A percentile compares a stretch with the other conserved stretches of the same genome.
phyloP scores from a whole-genome alignment of 2,888 invertebrate genomes.

The Rhogogaster chlorosoma region DNA sequence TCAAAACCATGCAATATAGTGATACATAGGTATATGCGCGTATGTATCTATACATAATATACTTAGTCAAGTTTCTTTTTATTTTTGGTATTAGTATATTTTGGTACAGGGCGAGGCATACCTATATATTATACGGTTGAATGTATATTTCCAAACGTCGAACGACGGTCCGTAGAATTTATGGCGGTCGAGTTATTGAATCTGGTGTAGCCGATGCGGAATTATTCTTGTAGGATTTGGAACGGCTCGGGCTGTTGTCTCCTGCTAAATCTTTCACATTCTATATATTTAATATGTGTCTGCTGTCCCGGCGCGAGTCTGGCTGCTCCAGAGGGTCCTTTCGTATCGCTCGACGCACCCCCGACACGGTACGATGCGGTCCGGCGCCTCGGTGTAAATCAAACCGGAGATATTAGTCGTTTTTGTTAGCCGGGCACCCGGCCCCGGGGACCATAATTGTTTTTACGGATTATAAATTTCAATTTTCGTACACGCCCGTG shows the following conservation, averaged over 20 bases:
- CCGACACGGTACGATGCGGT: slow-evolving; percentile 54
- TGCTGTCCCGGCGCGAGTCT: slow-evolving; percentile 52
- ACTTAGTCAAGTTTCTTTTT: not conserved
- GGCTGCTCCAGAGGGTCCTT: slow-evolving; percentile 54
- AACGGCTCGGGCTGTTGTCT: slow-evolving; percentile 63
- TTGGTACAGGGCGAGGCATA: not conserved
- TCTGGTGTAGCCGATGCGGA: slow-evolving; percentile 56
- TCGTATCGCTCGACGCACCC: slow-evolving; percentile 58
- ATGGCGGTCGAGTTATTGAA: slow-evolving; percentile 73
- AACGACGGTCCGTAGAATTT: slow-evolving; percentile 61
- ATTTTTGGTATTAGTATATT: not conserved
- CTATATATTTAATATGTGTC: slow-evolving; percentile 72
- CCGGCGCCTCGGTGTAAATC: slow-evolving; percentile 69
- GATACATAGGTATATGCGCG: no score
- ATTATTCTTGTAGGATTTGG: slow-evolving; percentile 4
- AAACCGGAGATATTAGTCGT: slow-evolving; percentile 74
- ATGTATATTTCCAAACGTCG: slow-evolving; percentile 1
- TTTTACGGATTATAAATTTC: slow-evolving; percentile 77
- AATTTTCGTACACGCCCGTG: slow-evolving; percentile 55
- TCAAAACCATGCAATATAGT: not conserved
- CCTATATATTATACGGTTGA: not conserved
- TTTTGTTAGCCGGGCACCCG: slow-evolving; percentile 63
- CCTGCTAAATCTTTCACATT: slow-evolving; percentile 74
- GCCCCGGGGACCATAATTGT: slow-evolving; percentile 70
- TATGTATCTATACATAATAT: not conserved